Evolutionary conservation across 2,797 vertebrate species (phyloP), one percentile per base, ranked within the genome.

Genomic region (Lithobates pipiens): DNA sequence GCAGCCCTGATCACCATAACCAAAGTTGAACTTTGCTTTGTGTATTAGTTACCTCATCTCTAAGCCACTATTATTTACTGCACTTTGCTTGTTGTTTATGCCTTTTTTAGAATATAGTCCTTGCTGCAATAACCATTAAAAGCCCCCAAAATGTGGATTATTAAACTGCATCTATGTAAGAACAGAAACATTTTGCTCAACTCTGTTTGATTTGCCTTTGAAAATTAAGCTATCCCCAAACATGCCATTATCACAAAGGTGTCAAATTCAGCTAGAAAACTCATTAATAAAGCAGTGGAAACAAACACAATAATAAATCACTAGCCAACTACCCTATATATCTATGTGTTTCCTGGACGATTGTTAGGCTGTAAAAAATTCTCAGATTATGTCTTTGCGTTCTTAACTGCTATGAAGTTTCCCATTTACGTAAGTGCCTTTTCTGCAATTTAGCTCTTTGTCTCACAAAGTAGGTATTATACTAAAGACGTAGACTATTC

Each of bases 391-490:
- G 88, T 75, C 72, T 86, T 23, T 88, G 3, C 0, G 23, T 86
- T 90, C 89, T 89, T 91, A 5, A 39, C 77, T 90, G 82, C 82
- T 88, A 85, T 86, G 80, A 89, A 91, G 92, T 89, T 93, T 94
- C 90, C 89, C 89, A 90, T 93, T 92, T 91, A 92, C 88, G 84
- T 78, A 79, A 85, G 88, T 90, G 89, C 83, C 82, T 92, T 93
- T 90, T 91, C 88, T 93, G 86, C 91, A 94, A 92, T 93, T 92
- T 91, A 92, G 89, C 88, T 93, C 92, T 94, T 93, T 91, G 93
- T 95, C 92, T 92, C 93, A 91, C 92, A 95, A 93, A 94, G 92
- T 92, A 93, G 91, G 88, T 91, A 95, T 94, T 93, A 94, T 94
- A 90, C 90, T 92, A 92, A 93, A 90, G 86, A 93, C 94, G 92